Conservation (phyloP, 2,888 invertebrate species). For the Saturnia japonica region DNA sequence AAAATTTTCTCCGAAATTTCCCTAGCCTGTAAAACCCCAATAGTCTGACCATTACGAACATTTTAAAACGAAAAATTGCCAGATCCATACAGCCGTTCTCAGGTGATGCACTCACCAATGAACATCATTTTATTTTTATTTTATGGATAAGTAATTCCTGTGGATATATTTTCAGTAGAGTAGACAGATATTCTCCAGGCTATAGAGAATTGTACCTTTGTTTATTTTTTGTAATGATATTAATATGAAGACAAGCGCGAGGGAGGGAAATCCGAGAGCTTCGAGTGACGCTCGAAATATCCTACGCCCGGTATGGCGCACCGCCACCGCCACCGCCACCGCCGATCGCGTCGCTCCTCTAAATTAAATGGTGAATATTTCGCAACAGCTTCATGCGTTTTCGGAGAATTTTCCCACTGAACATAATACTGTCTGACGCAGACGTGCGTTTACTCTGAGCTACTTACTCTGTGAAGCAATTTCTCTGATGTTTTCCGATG, state of each 20-base stretch:
- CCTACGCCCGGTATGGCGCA: not conserved
- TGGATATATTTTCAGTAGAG: not conserved
- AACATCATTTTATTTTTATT: no score
- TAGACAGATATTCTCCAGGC: not conserved
- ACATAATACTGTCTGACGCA: constrained; percentile 3
- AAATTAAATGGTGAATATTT: constrained; percentile 6
- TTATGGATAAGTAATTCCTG: not conserved
- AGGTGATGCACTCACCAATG: no score
- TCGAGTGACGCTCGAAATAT: constrained; percentile 4
- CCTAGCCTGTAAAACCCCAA: no score
- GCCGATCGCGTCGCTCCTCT: not conserved
- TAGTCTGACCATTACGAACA: no score
- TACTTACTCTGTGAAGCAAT: not conserved
- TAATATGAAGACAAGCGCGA: not conserved
- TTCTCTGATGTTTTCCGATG: not conserved
- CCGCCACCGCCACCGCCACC: no score
- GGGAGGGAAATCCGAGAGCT: not conserved
- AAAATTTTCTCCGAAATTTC: no score
- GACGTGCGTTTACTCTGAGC: not conserved
- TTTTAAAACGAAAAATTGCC: no score
- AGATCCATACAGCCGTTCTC: no score
- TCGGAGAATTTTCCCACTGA: constrained; percentile 1
- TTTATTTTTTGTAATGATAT: not conserved
- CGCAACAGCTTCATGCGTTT: not conserved
- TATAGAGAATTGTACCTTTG: not conserved